Conservation (phyloP, 2,888 invertebrate genomes). For the Eristalis tenax region DNA sequence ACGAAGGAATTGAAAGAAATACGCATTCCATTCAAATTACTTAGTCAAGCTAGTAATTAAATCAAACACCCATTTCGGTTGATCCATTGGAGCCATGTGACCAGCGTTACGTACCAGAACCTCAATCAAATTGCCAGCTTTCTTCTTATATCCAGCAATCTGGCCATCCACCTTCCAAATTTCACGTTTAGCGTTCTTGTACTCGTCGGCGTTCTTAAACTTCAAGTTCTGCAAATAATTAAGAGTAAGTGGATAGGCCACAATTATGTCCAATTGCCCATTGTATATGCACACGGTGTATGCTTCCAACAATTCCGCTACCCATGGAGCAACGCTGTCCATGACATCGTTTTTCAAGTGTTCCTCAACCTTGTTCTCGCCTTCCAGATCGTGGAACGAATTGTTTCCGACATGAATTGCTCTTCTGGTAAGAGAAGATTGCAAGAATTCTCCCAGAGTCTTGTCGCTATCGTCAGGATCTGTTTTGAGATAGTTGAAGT, state of each 20-base stretch:
- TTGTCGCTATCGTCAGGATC: slow-evolving; percentile 85
- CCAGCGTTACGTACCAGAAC: slow-evolving; percentile 90
- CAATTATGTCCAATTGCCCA: slow-evolving; percentile 95
- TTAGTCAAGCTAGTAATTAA: slow-evolving; percentile 86
- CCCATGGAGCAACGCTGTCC: slow-evolving; percentile 89
- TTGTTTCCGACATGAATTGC: slow-evolving; percentile 93
- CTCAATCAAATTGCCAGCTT: slow-evolving; percentile 87
- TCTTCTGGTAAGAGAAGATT: slow-evolving; percentile 83
- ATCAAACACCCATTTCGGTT: slow-evolving; percentile 89
- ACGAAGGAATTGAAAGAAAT: background rate
- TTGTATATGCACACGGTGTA: slow-evolving; percentile 88
- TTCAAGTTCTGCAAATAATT: slow-evolving; percentile 88
- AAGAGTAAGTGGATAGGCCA: slow-evolving; percentile 92
- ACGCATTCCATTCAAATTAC: background rate
- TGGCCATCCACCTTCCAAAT: slow-evolving; percentile 87
- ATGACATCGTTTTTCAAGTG: slow-evolving; percentile 89
- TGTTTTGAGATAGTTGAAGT: slow-evolving; percentile 83
- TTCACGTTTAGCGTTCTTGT: slow-evolving; percentile 85
- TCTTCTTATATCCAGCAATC: slow-evolving; percentile 89
- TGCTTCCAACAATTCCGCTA: slow-evolving; percentile 86
- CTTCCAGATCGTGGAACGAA: slow-evolving; percentile 84
- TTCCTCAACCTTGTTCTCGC: slow-evolving; percentile 84
- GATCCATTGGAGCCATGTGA: slow-evolving; percentile 91
- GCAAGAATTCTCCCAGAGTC: slow-evolving; percentile 77
- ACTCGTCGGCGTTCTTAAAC: slow-evolving; percentile 86